These are phyloP conservation scores for Strigamia transsilvanica DNA, from an alignment of 2,888 invertebrate genomes.

Conservation along the genomic window DNA sequence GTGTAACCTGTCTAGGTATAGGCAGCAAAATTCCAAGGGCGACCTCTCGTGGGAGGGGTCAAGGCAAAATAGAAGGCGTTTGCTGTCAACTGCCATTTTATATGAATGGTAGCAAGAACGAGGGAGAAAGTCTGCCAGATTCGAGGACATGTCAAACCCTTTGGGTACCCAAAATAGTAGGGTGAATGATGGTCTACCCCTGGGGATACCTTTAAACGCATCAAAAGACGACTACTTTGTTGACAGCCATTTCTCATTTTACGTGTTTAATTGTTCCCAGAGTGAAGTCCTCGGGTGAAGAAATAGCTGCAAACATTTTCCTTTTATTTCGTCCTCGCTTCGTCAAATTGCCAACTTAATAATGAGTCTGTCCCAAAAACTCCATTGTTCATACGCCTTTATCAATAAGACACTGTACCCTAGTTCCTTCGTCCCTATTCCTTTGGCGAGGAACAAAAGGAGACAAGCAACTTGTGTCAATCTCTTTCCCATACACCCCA, in stretches of 20 bases:
- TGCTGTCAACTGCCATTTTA: constrained; percentile 38
- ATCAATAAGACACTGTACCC: constrained; percentile 8
- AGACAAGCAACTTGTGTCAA: constrained; percentile 24
- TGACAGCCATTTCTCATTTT: constrained; percentile 38
- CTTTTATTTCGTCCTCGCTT: neutral
- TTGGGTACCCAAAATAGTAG: constrained; percentile 14
- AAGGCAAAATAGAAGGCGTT: constrained; percentile 28
- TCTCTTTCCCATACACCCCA: neutral
- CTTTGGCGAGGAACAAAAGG: neutral
- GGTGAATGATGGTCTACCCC: constrained; percentile 6
- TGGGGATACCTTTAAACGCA: constrained; percentile 20
- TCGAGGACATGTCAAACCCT: constrained; percentile 4
- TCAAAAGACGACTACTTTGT: constrained; percentile 16
- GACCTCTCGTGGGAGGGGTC: constrained; percentile 35
- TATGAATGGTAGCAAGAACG: constrained; percentile 15
- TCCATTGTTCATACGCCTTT: neutral
- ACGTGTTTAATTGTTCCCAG: constrained; percentile 15
- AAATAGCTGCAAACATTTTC: neutral
- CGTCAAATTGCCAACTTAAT: neutral
- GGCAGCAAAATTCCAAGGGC: constrained; percentile 18
- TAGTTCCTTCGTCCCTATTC: neutral
- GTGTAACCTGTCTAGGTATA: constrained; percentile 31
- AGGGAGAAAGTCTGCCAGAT: neutral
- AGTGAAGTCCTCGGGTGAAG: constrained; percentile 29
- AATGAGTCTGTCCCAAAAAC: neutral